phyloP scores from a whole-genome alignment of 2,113 vertebrate species.

The Cephalopholis sonnerati region DNA sequence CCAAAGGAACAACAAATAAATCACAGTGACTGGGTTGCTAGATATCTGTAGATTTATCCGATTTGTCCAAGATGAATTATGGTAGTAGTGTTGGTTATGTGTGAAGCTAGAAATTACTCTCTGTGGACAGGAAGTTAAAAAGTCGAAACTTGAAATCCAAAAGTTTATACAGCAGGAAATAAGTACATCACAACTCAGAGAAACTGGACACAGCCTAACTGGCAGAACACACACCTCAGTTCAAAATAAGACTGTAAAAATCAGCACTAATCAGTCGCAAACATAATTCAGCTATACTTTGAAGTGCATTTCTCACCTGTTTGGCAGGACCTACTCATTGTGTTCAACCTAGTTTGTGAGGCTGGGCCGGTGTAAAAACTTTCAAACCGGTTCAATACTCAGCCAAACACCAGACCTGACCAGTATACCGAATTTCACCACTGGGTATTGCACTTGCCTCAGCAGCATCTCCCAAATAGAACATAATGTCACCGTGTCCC shows the following conservation, averaged over 20 bases:
- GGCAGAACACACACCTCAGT: background rate
- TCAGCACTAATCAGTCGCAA: background rate
- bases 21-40: conserved; percentile 12
- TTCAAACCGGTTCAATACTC: no score
- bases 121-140: background rate
- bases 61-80: background rate
- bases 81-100: background rate
- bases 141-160: background rate
- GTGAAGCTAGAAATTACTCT: background rate
- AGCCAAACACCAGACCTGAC: no score
- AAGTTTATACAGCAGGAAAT: background rate
- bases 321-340: background rate
- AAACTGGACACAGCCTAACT: background rate
- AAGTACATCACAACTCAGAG: background rate
- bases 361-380: no score
- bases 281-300: background rate
- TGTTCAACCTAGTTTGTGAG: background rate
- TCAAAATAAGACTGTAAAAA: background rate
- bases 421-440: no score
- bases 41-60: background rate
- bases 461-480: no score
- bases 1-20: conserved; percentile 32
- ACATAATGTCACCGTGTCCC: no score
- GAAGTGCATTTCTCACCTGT: background rate
- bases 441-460: no score